A percentile compares a stretch with the other conserved stretches of the same genome.
These are phyloP conservation scores for Leptinotarsa tumamoca DNA, from an alignment of 2,888 invertebrate genomes.

Conservation along the genomic window DNA sequence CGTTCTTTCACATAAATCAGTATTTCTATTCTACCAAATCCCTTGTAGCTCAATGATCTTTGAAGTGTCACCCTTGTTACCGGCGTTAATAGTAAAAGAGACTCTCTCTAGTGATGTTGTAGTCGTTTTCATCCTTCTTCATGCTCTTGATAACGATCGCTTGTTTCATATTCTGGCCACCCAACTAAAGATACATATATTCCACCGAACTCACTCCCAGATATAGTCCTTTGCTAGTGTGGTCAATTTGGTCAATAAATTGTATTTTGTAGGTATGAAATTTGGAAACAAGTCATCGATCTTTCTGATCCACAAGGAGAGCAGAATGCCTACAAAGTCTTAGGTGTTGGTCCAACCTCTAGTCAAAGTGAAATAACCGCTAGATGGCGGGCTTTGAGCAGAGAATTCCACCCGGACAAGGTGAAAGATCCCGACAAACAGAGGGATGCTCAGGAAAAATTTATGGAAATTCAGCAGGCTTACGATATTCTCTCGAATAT, in stretches of 20 bases:
- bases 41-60: too few relatives aligned
- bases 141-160: too few relatives aligned
- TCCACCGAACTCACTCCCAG: too few relatives aligned
- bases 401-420: slow-evolving; percentile 93
- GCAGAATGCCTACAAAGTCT: slow-evolving; percentile 86
- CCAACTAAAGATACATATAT: too few relatives aligned
- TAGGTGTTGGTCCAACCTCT: slow-evolving; percentile 83
- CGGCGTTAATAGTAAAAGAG: too few relatives aligned
- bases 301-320: slow-evolving; percentile 92
- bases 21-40: too few relatives aligned
- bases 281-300: slow-evolving; percentile 88
- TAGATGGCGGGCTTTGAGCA: slow-evolving; percentile 83
- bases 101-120: too few relatives aligned
- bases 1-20: too few relatives aligned
- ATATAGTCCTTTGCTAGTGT: too few relatives aligned
- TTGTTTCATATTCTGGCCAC: too few relatives aligned
- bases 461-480: slow-evolving; percentile 94
- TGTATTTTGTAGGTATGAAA: slow-evolving; percentile 68
- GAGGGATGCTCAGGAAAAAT: slow-evolving; percentile 84
- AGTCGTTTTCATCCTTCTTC: too few relatives aligned
- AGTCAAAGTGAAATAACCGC: slow-evolving; percentile 88
- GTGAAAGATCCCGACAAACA: slow-evolving; percentile 78
- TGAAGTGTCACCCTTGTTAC: too few relatives aligned
- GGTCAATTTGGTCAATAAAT: neutral
- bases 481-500: slow-evolving; percentile 90